Base-by-base conservation (phyloP, 2,888 invertebrate species). In the Polydrusus pterygomalis region DNA sequence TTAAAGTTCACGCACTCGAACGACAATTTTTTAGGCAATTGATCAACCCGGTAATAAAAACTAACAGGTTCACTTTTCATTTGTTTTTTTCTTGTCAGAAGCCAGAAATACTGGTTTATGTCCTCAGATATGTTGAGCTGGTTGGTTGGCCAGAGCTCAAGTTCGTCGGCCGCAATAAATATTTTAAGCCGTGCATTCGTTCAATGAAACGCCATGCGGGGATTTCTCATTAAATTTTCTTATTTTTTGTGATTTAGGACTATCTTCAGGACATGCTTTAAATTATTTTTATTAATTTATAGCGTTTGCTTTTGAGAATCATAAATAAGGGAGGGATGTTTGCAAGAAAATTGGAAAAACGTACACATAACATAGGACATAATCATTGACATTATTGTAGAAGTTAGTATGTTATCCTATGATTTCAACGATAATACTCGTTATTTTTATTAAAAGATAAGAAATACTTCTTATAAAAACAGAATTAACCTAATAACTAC, bases 71-170 rank as follows among this genome's bases (percentile, higher is more conserved):
- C 80, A 81, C 80, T 84, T 83, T 82, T 83, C 70, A 74, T 49
- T 20, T 47, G 72, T 64, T 81, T 80, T 81, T 63, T 80, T 79
- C 79, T 79, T 80, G 81, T 81, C 82, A 81, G 83, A 82, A 85
- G 85, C 86, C 84, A 83, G 86, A 83, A 85, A 85, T 83, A 86
- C 86, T 84, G 86, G 86, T 86, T 86, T 86, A 84, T 83, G 47
- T 73, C 51, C 67, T n/a, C 75, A 60, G 58, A 38, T 56, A 72
- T 13, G 56, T 74, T 70, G 81, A 77, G 74, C 78, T 76, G 77
- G 77, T 79, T 80, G 76, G 80, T 77, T 79, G 79, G 75, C 63
- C 47, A 40, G 56, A 30, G 77, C 75, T 69, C 77, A 81, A 79
- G 84, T 86, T 86, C 86, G 86, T 82, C 85, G 85, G 84, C 86